Base-by-base conservation (phyloP, 2,797 vertebrate species). In the Pelochelys cantorii region DNA sequence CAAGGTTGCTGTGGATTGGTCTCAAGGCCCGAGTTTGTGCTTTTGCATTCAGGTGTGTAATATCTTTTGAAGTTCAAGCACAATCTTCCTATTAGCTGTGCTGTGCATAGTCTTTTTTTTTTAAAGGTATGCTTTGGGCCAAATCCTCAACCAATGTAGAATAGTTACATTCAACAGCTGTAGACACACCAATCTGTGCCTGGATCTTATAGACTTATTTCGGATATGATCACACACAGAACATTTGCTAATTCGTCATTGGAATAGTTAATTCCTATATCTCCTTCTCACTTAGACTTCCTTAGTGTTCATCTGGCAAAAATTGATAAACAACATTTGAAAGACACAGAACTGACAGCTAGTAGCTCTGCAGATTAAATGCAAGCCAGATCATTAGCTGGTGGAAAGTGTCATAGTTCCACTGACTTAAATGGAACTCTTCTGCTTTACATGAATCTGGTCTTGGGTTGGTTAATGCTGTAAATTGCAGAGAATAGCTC, bases 71-170 rank as follows among this genome's bases (percentile, higher is more conserved):
- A 59, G 37, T 5, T 12, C 80, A 12, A 37, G 48, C 2, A 12
- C 25, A 25, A n/a, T 59, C 22, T 12, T 82, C 42, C 11, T 4
- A 9, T 9, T 11, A 48, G 8, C 42, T 48, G 42, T 48, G n/a
- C 25, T 25, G 25, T 22, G 29, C 0, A 2, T 7, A 25, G 14
- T 8, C 11, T 10, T 1, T 0, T 5, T 20, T 3, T 5, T 14
- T 11, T 5, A 25, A 42, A 74, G 11, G 22, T 42, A 74, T 25
- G 71, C 37, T 42, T 22, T 25, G 5, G 37, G 37, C 11, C 37
- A 74, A 74, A 74, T 20, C 9, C 65, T 34, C 65, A 68, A 8
- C 8, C 20, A 18, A 20, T 68, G 31, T 34, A 34, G n/a, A 34
- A 34, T 68, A 68, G 31, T 34, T 34, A 68, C 8, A 20, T 34